Conservation (phyloP, 2,797 vertebrate genomes). For the Craterocephalus amniculus region DNA sequence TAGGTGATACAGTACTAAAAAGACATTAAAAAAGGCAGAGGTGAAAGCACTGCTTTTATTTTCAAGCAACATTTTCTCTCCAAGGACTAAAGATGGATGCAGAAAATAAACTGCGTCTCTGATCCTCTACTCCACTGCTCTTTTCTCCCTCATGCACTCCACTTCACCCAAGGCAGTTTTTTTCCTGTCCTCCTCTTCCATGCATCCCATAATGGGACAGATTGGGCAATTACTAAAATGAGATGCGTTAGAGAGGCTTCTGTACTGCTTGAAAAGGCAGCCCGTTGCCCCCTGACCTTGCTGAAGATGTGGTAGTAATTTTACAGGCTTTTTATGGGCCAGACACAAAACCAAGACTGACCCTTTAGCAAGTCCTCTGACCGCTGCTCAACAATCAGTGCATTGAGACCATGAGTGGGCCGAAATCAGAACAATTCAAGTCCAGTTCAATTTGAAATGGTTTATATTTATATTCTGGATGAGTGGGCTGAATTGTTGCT, state of each 20-base stretch:
- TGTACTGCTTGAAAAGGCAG: conserved; percentile 37
- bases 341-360: conserved; percentile 12
- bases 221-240: conserved; percentile 41
- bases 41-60: conserved; percentile 7
- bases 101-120: conserved; percentile 26
- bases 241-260: conserved; percentile 32
- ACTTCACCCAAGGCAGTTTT: conserved; percentile 1
- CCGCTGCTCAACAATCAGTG: conserved; percentile 41
- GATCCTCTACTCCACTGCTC: conserved; percentile 40
- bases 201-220: conserved; percentile 25
- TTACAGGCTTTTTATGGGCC: conserved; percentile 49
- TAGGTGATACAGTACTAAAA: conserved; percentile 11
- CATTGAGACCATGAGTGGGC: conserved; percentile 18
- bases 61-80: conserved; percentile 16
- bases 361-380: conserved; percentile 32
- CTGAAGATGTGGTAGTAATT: conserved; percentile 56
- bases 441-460: conserved; percentile 22
- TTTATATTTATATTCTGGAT: conserved; percentile 10
- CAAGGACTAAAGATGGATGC: conserved; percentile 13
- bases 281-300: conserved; percentile 37
- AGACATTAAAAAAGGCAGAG: background rate
- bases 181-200: conserved; percentile 7
- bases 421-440: conserved; percentile 20
- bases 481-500: background rate
- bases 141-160: conserved; percentile 46